Evolutionary conservation across 2,888 invertebrate species (phyloP), one percentile per base, ranked within the genome.

Genomic region (Drosophila atroscutellata): DNA sequence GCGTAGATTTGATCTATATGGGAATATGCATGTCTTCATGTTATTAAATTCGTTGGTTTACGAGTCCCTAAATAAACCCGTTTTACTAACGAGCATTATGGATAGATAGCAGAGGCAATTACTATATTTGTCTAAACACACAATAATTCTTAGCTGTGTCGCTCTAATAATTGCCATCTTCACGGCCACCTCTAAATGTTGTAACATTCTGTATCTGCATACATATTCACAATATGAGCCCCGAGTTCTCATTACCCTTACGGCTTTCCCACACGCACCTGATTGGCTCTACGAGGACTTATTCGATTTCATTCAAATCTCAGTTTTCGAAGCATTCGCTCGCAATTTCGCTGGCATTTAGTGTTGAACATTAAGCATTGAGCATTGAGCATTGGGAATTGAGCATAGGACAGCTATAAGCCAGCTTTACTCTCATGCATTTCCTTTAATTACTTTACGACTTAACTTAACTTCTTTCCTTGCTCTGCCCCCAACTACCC

Each of bases 371-470:
- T 42, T 42, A 20, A 42, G 42, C 3, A 45, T 45, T 36, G 36
- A 36, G 36, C 3, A 36, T 36, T 18, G 0, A 18, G 36, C 7
- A 36, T 11, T 37, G 47, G 2, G 26, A 18, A 49, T 39, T 50
- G 15, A 8, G 7, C 18, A 32, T 36, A 13, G 9, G 28, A 28
- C 30, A n/a, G n/a, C 24, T 34, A 58, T 34, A 34, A 34, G 18
- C 24, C 18, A 18, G 32, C 18, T 34, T 32, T 13, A 34, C 9
- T 26, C 20, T 11, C n/a, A 32, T n/a, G 50, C 11, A 32, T 61
- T 71, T 76, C 42, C 71, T 65, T 66, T 77, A 77, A 72, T 76
- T 77, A 37, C 37, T 54, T 54, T 37, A 56, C 72, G 39, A 39
- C n/a, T 20, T 18, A 15, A 24, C 51, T 52, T 51, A 59, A 8